Evolutionary conservation across 2,797 vertebrate species (phyloP).

Genomic region (Pseudotriccus pelzelni): DNA sequence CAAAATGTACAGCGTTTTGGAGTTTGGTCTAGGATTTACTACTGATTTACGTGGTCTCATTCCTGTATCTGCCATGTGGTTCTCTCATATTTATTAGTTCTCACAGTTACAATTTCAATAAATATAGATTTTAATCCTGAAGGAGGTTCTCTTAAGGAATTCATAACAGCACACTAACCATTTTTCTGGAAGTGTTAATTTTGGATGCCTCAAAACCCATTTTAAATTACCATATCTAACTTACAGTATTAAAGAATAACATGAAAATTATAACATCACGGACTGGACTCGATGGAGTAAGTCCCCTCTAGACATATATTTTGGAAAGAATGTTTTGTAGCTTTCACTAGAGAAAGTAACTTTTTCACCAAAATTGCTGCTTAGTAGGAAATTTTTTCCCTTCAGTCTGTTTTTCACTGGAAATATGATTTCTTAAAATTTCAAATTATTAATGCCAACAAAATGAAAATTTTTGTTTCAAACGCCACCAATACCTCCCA

Average conservation of each 20-base stretch:
- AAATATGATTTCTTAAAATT: not conserved
- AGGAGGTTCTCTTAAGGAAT: not conserved
- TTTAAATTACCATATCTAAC: not conserved
- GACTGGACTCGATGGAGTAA: not conserved
- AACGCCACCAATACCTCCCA: not conserved
- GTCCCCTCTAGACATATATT: not conserved
- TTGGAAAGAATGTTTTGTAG: not conserved
- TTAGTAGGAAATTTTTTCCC: not conserved
- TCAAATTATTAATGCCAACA: not conserved
- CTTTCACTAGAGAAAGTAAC: not conserved
- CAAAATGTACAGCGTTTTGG: not conserved
- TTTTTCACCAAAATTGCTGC: not conserved
- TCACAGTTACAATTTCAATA: not conserved
- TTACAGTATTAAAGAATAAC: not conserved
- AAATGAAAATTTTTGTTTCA: not conserved
- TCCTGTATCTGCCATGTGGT: not conserved
- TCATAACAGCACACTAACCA: rapidly evolving
- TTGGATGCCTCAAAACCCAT: not conserved
- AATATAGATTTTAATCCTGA: not conserved
- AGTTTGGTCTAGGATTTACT: not conserved
- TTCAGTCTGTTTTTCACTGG: not conserved
- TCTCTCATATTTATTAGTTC: not conserved
- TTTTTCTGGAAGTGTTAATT: not conserved
- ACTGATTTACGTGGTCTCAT: not conserved
- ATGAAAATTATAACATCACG: not conserved